Evolutionary conservation across 2,113 vertebrate species (phyloP), one percentile per base, ranked within the genome.

Genomic region (Fukomys damarensis): DNA sequence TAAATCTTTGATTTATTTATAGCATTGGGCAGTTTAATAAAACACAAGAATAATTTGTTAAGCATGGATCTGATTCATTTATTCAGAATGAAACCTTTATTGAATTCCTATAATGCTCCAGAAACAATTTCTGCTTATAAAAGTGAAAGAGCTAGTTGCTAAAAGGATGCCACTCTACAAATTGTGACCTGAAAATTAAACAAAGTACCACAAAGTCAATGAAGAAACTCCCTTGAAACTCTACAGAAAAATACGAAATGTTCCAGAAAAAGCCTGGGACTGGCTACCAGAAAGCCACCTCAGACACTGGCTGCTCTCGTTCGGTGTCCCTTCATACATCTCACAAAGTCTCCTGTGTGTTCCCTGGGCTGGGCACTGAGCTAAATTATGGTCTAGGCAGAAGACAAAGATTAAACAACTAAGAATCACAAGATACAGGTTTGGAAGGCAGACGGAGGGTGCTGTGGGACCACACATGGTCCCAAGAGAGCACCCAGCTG

Each of bases 1-100:
- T 93, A 68, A 72, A 84, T 81, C 86, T 77, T 76, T 70, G 89
- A 68, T 46, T 83, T 82, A 65, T 68, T 94, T 93, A 76, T 19
- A 85, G 81, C 24, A 49, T 3, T 3, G 41, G n/a, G n/a, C 61
- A 86, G 58, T 80, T 80, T 86, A 72, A 35, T 76, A 89, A 94
- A 82, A 74, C n/a, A 24, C 26, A 76, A 61, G 49, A 80, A 68
- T 32, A 89, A 63, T 43, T 32, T 91, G 16, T 79, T 76, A 95
- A 63, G 20, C 68, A 28, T 7, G 54, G 9, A 66, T 32, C 80
- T 68, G 61, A 89, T n/a, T 74, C 63, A 83, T 22, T 86, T 32
- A 89, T 52, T 76, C 41, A 49, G 85, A 94, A 86, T 1, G 41
- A 86, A 85, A 54, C 26, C 70, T 95, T 63, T 68, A 82, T 10